phyloP scores from a whole-genome alignment of 2,797 vertebrate species.

The Columba guinea region DNA sequence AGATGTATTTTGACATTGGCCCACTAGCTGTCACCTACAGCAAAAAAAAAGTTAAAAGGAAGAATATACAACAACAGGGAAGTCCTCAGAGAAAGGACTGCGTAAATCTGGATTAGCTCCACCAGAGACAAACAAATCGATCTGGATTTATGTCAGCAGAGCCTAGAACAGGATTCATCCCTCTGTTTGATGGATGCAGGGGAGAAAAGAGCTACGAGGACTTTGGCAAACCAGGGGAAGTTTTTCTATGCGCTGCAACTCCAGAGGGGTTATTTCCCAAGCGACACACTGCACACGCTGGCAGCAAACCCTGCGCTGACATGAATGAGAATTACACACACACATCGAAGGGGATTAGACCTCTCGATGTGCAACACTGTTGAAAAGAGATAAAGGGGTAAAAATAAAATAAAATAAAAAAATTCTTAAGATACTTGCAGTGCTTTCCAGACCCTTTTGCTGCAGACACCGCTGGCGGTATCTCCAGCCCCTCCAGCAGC shows the following conservation, averaged over 20 bases:
- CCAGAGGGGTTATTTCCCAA: background rate
- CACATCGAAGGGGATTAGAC: background rate
- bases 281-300: background rate
- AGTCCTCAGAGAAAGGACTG: constrained; percentile 31
- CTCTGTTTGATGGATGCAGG: background rate
- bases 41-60: background rate
- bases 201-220: background rate
- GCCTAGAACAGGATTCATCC: background rate
- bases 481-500: background rate
- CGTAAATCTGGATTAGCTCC: constrained; percentile 47
- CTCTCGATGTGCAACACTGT: background rate
- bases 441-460: constrained; percentile 14
- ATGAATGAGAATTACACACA: background rate
- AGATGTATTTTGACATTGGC: constrained; percentile 39
- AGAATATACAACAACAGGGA: background rate
- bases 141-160: constrained; percentile 1
- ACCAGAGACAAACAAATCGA: background rate
- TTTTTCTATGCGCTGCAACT: background rate
- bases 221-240: background rate
- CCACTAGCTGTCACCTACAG: constrained; percentile 13
- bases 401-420: background rate
- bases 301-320: background rate
- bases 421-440: constrained; percentile 30
- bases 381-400: background rate
- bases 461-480: background rate